phyloP scores from a whole-genome alignment of 2,888 invertebrate species.

The Lamproptera curius region DNA sequence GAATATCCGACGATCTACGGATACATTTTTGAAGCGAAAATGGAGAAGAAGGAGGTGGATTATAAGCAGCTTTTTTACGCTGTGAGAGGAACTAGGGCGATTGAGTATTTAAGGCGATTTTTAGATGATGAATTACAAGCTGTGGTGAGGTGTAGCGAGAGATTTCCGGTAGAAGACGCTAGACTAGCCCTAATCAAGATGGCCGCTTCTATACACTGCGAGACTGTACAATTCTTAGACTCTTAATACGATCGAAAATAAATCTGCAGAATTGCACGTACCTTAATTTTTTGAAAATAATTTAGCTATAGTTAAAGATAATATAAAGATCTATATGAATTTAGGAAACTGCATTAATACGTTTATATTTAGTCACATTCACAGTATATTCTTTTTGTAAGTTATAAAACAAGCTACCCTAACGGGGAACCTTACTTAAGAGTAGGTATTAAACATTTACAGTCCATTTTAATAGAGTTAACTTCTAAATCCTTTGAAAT shows the following conservation, averaged over 20 bases:
- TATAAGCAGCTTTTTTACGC: slow-evolving; percentile 60
- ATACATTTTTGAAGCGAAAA: slow-evolving; percentile 48
- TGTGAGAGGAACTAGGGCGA: slow-evolving; percentile 52
- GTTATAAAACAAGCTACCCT: no score
- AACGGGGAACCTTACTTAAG: no score
- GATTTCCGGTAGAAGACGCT: slow-evolving; percentile 60
- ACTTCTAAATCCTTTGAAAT: no score
- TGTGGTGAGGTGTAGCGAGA: slow-evolving; percentile 48
- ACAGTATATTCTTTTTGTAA: no score
- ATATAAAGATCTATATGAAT: no score
- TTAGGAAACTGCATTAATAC: no score
- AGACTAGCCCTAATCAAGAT: slow-evolving; percentile 57
- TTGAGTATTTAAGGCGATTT: slow-evolving; percentile 54
- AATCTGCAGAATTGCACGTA: background rate
- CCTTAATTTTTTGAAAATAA: background rate
- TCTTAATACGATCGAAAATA: slow-evolving; percentile 22
- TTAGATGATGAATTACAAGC: slow-evolving; percentile 56
- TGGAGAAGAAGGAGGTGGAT: slow-evolving; percentile 49
- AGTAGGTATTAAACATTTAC: no score
- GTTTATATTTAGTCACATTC: no score
- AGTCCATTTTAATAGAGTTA: no score
- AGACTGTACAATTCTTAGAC: slow-evolving; percentile 60
- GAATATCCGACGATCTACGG: slow-evolving; percentile 64
- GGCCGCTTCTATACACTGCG: slow-evolving; percentile 58
- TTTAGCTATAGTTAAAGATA: no score